Evolutionary conservation across 2,888 invertebrate genomes (phyloP), one percentile per base, ranked within the genome.

Genomic region (Isotomurus palustris): DNA sequence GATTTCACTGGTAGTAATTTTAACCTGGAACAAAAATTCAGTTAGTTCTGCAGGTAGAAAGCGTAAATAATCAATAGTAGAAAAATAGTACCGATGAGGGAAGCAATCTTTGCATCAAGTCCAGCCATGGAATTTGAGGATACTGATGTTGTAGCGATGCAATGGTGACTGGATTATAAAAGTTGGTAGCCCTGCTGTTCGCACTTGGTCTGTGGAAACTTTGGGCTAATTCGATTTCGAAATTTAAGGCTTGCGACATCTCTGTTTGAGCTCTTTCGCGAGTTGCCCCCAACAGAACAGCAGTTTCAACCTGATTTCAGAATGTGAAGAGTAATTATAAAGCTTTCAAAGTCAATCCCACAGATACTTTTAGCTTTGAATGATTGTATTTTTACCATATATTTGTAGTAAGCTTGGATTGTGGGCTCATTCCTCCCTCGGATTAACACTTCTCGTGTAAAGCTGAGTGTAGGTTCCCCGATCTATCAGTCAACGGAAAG

Each of bases 231-330:
- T 83, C 80, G 62, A 89, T 91, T 80, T 95, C 94, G 72, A 95
- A 93, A 61, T 86, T 79, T 21, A 95, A 77, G 0, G 92, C 88
- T 49, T 89, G 84, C 45, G 78, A 81, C 52, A 94, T 81, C 70
- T 93, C 88, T 4, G 75, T 75, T 64, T 80, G 76, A 0, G 92
- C 91, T 8, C 77, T 75, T 0, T 78, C 73, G 62, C 80, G 81
- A 21, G 88, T 80, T 0, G 92, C 93, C 3, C 94, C 94, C 62
- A 93, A 83, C 12, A 93, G 79, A 0, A 83, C 83, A 0, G 93
- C 87, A 65, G 92, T 84, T 72, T 91, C 89, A 0, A 91, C 86
- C 88, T 89, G 88, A n/a, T n/a, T n/a, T n/a, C n/a, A n/a, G n/a
- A n/a, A n/a, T n/a, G n/a, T n/a, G n/a, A n/a, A 8, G 24, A 22